Conservation (phyloP, 2,888 invertebrate species). For the Chrysomela aeneicollis region DNA sequence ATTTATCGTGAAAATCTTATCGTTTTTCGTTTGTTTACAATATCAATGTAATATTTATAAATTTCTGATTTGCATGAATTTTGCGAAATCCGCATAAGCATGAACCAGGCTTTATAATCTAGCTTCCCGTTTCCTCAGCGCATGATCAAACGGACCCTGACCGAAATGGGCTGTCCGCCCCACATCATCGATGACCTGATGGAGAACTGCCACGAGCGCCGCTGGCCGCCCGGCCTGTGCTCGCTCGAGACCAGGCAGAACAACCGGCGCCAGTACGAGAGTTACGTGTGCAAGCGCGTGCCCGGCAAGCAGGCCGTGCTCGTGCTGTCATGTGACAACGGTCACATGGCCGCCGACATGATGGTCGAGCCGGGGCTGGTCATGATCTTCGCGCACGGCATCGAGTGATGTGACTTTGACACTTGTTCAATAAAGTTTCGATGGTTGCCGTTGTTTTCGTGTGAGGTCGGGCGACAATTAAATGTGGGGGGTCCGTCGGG, state of each 20-base stretch:
- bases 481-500: no score
- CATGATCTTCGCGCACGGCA: slow-evolving; percentile 98
- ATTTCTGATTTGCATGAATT: no score
- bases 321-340: slow-evolving; percentile 93
- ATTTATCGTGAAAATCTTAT: no score
- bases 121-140: slow-evolving; percentile 70
- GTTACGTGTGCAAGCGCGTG: slow-evolving; percentile 92
- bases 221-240: slow-evolving; percentile 93
- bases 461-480: no score
- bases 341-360: slow-evolving; percentile 94
- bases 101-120: no score
- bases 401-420: slow-evolving; percentile 69
- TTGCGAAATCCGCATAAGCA: no score
- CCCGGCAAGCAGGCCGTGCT: slow-evolving; percentile 96
- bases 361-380: slow-evolving; percentile 96
- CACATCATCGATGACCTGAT: slow-evolving; percentile 94
- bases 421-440: no score
- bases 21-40: no score
- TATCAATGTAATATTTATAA: no score
- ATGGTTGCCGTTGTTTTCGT: no score
- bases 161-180: slow-evolving; percentile 93
- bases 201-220: slow-evolving; percentile 96
- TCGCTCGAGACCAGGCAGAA: slow-evolving; percentile 94
- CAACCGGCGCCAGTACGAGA: slow-evolving; percentile 92
- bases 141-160: slow-evolving; percentile 91